Evolutionary conservation across 2,888 invertebrate species (phyloP).

Genomic region (Pseudoips prasinana): DNA sequence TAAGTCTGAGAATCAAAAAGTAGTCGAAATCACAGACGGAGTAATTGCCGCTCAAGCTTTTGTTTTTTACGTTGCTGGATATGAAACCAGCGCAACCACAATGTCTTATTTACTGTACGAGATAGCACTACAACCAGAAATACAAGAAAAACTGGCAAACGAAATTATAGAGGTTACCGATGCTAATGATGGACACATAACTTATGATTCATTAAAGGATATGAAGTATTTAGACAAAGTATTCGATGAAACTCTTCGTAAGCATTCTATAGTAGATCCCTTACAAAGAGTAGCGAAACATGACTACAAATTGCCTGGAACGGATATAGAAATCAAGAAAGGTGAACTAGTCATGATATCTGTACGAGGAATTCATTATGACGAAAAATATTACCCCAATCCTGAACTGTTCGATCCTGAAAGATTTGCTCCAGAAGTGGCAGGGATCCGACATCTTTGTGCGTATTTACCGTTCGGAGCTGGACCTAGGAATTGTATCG

Average conservation of each 20-base stretch:
- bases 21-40: slow-evolving; percentile 43
- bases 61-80: slow-evolving; percentile 66
- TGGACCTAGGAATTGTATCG: slow-evolving; percentile 67
- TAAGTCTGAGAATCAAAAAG: slow-evolving; percentile 25
- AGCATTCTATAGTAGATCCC: slow-evolving; percentile 63
- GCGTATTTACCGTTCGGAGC: slow-evolving; percentile 64
- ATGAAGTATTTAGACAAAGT: slow-evolving; percentile 61
- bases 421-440: slow-evolving; percentile 55
- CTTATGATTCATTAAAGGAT: slow-evolving; percentile 55
- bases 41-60: slow-evolving; percentile 62
- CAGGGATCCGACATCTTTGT: slow-evolving; percentile 44
- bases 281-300: slow-evolving; percentile 49
- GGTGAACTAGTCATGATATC: slow-evolving; percentile 50
- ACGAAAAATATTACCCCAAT: slow-evolving; percentile 59
- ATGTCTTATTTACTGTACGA: slow-evolving; percentile 41
- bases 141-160: slow-evolving; percentile 51
- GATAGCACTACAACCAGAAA: slow-evolving; percentile 40
- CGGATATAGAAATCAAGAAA: slow-evolving; percentile 49
- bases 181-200: slow-evolving; percentile 46
- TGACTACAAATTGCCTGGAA: slow-evolving; percentile 55
- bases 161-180: slow-evolving; percentile 49
- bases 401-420: slow-evolving; percentile 71
- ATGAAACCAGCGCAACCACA: slow-evolving; percentile 66
- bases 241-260: slow-evolving; percentile 59
- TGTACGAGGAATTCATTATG: slow-evolving; percentile 58